A percentile compares a stretch with the other conserved stretches of the same genome.
Evolutionary conservation across 2,888 invertebrate species (phyloP).

Genomic region (Acholoe squamosa): DNA sequence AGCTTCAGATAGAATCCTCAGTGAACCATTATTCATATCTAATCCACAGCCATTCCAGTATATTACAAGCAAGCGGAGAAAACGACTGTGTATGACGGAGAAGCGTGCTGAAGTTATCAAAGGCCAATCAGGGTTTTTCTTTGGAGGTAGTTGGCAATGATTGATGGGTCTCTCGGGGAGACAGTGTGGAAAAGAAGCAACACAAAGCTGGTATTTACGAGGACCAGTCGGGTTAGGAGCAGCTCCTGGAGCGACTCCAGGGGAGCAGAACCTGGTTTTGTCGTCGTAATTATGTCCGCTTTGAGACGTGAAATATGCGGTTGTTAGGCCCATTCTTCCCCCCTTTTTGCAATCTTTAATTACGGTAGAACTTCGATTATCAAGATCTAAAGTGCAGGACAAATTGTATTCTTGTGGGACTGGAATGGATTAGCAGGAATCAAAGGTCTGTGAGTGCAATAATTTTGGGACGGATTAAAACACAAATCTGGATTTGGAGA

Average conservation of each 20-base stretch:
- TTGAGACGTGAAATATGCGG: not conserved
- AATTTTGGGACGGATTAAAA: too few species aligned
- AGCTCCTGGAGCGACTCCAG: not conserved
- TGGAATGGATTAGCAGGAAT: too few species aligned
- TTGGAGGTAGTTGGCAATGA: not conserved
- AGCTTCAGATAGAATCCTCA: too few species aligned
- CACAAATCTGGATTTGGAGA: too few species aligned
- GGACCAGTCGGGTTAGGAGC: not conserved
- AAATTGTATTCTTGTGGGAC: too few species aligned
- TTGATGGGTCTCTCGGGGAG: not conserved
- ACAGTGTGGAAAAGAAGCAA: conserved; percentile 17
- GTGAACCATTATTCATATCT: too few species aligned
- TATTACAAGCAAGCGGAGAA: not conserved
- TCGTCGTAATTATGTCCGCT: not conserved
- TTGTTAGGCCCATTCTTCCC: conserved; percentile 6
- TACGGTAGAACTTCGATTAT: not conserved
- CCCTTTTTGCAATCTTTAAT: not conserved
- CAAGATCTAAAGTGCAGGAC: not conserved
- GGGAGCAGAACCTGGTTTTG: not conserved
- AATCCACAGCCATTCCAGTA: too few species aligned
- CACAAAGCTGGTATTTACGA: not conserved
- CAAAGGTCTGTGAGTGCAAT: too few species aligned
- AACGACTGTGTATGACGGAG: not conserved
- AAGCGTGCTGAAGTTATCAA: not conserved
- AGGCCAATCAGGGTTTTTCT: not conserved